A percentile compares a stretch with the other conserved stretches of the same genome.
These are phyloP conservation scores for Paramuricea clavata DNA, from an alignment of 92 coral and sea anemone genomes.

Conservation along the genomic window DNA sequence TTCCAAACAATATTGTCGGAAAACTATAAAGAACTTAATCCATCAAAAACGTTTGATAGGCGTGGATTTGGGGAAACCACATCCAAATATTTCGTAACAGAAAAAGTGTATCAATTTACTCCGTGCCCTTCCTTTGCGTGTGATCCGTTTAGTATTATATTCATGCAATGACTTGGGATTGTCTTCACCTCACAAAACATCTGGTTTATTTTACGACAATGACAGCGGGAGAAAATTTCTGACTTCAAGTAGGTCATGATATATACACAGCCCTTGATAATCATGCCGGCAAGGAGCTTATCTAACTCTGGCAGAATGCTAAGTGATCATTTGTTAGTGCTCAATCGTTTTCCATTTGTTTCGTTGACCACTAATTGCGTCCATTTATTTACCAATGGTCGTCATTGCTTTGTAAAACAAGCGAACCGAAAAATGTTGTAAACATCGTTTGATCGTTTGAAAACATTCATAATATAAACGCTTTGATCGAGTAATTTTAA, in stretches of 20 bases:
- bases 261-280: not conserved
- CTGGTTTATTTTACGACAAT: conserved; percentile 22
- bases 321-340: conserved; percentile 29
- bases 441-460: conserved; percentile 3
- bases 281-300: conserved; percentile 29
- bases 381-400: conserved; percentile 6
- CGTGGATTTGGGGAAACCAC: conserved; percentile 4
- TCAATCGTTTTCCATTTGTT: conserved; percentile 21
- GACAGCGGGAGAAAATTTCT: conserved; percentile 9
- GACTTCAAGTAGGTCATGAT: conserved; percentile 40
- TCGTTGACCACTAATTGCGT: conserved; percentile 36
- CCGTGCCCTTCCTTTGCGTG: conserved; percentile 29
- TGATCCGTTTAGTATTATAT: conserved; percentile 50
- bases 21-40: conserved; percentile 25
- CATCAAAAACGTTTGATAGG: conserved; percentile 15
- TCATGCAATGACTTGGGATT: too few species aligned
- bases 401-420: not conserved
- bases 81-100: not conserved
- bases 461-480: not conserved
- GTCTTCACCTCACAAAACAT: conserved; percentile 43
- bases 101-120: not conserved
- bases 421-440: not conserved
- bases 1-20: conserved; percentile 36
- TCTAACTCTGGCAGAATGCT: conserved; percentile 38
- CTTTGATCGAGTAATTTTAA: not conserved